Base-by-base conservation (phyloP, 2,888 invertebrate species). In the Creontiades dilutus region DNA sequence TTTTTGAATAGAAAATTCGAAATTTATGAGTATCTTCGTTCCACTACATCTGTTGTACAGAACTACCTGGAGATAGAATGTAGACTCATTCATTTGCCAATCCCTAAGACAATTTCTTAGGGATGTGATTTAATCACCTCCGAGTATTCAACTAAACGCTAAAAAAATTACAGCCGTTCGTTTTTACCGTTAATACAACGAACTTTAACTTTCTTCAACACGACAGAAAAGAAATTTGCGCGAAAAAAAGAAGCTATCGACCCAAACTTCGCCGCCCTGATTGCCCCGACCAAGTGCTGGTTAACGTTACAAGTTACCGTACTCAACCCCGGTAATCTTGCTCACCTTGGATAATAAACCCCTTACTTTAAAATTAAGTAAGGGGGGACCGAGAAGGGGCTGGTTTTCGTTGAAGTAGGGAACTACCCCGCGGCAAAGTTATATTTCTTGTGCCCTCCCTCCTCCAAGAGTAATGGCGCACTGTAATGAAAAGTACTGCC, bases 261-360 rank as follows among this genome's bases (percentile, higher is more conserved):
- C 46, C 80, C 80, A 48, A 80, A 46, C 80, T 48, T 80, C 27
- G 80, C 80, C 37, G 80, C 37, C 82, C 82, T 52, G 82, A 82
- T 82, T 82, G 82, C 82, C 19, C 82, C 47, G 27, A 82, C 48
- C 82, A 82, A 82, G 82, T 82, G 82, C 47, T 48, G 82, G 82
- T 82, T 82, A 82, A 82, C 52, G 82, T 82, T 82, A 52, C 82
- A 82, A 82, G 82, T 82, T 82, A 82, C 82, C 82, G 82, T 82
- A 82, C 82, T 82, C 82, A 82, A 82, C 23, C 52, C 23, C 48
- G 82, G 82, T 82, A 82, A 82, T 82, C 82, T 82, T 82, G 82
- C 82, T 82, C 82, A 82, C 82, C 82, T 82, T 23, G 82, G 82
- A 82, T 82, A 82, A 82, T 82, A 82, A 82, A 82, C 82, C 82